Evolutionary conservation across 2,797 vertebrate species (phyloP).

Genomic region (Scyliorhinus canicula): DNA sequence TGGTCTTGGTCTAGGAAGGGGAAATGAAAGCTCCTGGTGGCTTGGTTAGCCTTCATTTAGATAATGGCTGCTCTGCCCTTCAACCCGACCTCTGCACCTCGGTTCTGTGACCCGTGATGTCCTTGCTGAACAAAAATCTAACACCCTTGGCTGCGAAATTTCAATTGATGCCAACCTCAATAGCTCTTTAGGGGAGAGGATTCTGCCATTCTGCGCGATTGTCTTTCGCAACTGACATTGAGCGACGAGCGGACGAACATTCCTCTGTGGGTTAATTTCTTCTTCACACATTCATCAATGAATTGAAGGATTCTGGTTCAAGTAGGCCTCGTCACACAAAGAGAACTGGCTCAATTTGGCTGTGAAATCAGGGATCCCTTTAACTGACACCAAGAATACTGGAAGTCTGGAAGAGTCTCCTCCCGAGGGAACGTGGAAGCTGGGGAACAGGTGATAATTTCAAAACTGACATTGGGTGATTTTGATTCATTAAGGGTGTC

Average conservation of each 20-base stretch:
- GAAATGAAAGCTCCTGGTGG: not conserved
- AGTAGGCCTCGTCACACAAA: too few species aligned
- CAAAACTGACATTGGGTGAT: too few species aligned
- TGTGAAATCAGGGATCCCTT: not conserved
- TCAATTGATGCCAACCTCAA: not conserved
- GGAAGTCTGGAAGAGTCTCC: too few species aligned
- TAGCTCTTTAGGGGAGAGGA: not conserved
- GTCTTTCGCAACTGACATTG: not conserved
- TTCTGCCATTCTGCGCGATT: too few species aligned
- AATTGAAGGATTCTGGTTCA: not conserved
- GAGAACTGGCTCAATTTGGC: too few species aligned
- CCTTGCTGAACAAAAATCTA: not conserved
- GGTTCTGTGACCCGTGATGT: not conserved
- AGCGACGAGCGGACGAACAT: too few species aligned
- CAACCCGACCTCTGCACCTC: not conserved
- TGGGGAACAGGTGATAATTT: too few species aligned
- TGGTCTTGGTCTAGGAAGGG: too few species aligned
- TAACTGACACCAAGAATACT: too few species aligned
- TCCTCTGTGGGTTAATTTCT: not conserved
- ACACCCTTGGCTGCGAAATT: not conserved
- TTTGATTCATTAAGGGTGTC: too few species aligned
- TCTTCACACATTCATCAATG: not conserved
- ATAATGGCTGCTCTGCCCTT: not conserved
- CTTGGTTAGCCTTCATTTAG: not conserved
- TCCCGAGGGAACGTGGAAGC: too few species aligned